These are phyloP conservation scores for Dinocampus coccinellae DNA, from an alignment of 2,888 invertebrate species.

Conservation along the genomic window DNA sequence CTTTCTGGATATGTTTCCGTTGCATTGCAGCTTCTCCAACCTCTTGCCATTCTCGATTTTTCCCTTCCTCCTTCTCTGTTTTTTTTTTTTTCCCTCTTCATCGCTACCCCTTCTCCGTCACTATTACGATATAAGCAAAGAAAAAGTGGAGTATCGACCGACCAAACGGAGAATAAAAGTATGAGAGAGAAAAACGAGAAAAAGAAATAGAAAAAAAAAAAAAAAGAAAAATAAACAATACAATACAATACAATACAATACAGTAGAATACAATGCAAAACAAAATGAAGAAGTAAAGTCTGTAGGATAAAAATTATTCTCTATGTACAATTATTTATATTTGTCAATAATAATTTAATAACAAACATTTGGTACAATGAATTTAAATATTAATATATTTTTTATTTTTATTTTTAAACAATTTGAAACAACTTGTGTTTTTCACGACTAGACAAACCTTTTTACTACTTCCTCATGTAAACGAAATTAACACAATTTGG, in stretches of 20 bases:
- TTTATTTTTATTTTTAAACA: not conserved
- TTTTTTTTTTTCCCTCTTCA: too few species aligned
- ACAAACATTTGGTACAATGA: too few species aligned
- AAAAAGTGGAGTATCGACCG: conserved; percentile 17
- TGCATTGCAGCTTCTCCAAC: conserved; percentile 9
- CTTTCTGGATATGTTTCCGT: not conserved
- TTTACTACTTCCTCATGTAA: conserved; percentile 48
- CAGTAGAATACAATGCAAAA: too few species aligned
- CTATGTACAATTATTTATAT: too few species aligned
- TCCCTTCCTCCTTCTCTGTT: too few species aligned
- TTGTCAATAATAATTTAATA: too few species aligned
- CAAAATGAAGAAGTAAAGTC: too few species aligned
- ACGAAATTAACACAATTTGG: conserved; percentile 61
- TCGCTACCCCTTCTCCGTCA: not conserved
- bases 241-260: too few species aligned
- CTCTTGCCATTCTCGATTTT: not conserved
- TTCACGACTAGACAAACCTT: conserved; percentile 32
- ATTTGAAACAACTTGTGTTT: too few species aligned
- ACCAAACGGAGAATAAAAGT: not conserved
- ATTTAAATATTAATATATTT: too few species aligned
- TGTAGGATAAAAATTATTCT: too few species aligned
- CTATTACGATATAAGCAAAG: not conserved
- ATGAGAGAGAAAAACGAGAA: not conserved
- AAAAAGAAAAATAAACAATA: too few species aligned
- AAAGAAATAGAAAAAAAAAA: not conserved